A percentile compares a stretch with the other conserved stretches of the same genome.
These are phyloP conservation scores for Anastrepha obliqua DNA, from an alignment of 1,140 invertebrate species.

Conservation along the genomic window DNA sequence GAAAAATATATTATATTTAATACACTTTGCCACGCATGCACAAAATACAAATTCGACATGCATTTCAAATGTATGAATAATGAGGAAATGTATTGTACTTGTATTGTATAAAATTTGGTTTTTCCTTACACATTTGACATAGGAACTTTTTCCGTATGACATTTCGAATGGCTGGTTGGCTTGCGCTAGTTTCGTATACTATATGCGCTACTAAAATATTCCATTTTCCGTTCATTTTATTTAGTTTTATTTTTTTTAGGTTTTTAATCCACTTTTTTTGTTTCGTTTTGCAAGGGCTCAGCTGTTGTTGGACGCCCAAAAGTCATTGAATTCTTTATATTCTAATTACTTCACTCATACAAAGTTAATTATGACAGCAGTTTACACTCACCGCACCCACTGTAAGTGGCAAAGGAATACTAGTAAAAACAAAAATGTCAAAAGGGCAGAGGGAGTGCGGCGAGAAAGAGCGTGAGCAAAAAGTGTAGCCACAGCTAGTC, in stretches of 20 bases:
- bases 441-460: background rate
- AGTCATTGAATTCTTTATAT: conserved; percentile 46
- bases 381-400: no score
- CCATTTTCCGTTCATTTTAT: conserved; percentile 8
- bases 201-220: background rate
- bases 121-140: background rate
- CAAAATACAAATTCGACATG: background rate
- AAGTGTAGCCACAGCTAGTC: conserved; percentile 20
- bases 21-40: no score
- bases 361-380: conserved; percentile 16
- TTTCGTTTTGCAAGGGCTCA: background rate
- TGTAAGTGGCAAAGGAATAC: background rate
- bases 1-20: no score
- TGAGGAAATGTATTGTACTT: background rate
- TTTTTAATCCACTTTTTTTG: background rate
- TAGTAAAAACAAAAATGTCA: background rate
- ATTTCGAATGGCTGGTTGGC: background rate
- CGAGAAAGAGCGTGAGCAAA: background rate
- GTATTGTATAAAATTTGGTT: background rate
- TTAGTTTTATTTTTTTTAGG: background rate
- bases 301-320: conserved; percentile 18
- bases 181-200: background rate
- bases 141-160: conserved; percentile 32
- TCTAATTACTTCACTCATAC: conserved; percentile 36
- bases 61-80: background rate